Evolutionary conservation across 2,113 vertebrate species (phyloP).

Genomic region (Mobula birostris): DNA sequence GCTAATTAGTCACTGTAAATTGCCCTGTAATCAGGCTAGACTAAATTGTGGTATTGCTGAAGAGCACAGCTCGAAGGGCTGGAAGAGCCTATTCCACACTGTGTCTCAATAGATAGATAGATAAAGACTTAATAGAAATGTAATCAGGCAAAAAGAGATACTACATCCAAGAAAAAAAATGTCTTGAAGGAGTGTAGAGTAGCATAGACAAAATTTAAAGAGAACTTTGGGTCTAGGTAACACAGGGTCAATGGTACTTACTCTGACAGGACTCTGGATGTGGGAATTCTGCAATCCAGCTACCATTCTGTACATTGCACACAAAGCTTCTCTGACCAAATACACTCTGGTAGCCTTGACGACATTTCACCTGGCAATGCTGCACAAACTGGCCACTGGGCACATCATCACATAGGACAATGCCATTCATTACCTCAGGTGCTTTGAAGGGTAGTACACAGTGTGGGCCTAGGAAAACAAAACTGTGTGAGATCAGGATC

Average conservation of each 20-base stretch:
- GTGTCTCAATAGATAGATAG: too few relatives aligned
- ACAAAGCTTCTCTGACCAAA: slow-evolving; percentile 45
- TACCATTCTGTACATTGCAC: slow-evolving; percentile 51
- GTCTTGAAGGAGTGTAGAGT: background rate
- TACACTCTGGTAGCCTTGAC: slow-evolving; percentile 59
- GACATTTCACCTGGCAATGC: slow-evolving; percentile 63
- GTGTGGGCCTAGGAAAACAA: slow-evolving; percentile 52
- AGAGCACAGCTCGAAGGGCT: too few relatives aligned
- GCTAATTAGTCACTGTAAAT: too few relatives aligned
- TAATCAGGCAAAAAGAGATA: background rate
- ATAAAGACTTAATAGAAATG: background rate
- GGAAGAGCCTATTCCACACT: too few relatives aligned
- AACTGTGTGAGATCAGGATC: background rate
- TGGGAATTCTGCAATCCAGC: slow-evolving; percentile 54
- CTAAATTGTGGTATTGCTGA: too few relatives aligned
- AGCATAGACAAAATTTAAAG: background rate
- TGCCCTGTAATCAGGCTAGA: too few relatives aligned
- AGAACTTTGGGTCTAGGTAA: background rate
- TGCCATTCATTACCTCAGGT: slow-evolving; percentile 53
- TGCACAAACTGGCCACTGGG: slow-evolving; percentile 45
- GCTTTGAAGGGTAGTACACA: slow-evolving; percentile 55
- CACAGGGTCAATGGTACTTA: slow-evolving; percentile 47
- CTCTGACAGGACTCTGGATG: slow-evolving; percentile 68
- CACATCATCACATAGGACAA: slow-evolving; percentile 54
- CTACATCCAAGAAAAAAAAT: background rate